These are phyloP conservation scores for Maccullochella peelii DNA, from an alignment of 2,113 vertebrate species.

Conservation along the genomic window DNA sequence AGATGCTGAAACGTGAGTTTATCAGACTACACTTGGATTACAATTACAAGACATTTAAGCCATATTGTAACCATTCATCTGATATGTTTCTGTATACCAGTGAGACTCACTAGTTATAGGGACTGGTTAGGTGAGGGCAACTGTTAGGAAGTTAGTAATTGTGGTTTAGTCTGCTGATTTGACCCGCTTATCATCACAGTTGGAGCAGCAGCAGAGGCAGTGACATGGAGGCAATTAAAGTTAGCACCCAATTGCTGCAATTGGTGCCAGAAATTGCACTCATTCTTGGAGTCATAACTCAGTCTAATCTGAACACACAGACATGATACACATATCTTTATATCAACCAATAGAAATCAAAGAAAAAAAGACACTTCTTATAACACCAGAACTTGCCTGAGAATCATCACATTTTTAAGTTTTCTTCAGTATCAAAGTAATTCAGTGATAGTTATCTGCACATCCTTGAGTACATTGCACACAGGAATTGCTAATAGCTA, in stretches of 20 bases:
- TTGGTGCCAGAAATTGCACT: not conserved
- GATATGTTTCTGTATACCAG: not conserved
- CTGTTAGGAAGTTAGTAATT: not conserved
- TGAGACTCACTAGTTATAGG: not conserved
- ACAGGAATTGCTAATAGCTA: not conserved
- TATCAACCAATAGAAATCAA: not conserved
- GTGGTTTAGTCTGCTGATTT: not conserved
- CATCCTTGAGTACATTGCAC: not conserved
- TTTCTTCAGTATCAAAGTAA: not conserved
- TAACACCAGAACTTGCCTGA: not conserved
- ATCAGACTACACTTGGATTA: not conserved
- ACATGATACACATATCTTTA: not conserved
- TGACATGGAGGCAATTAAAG: too few species aligned
- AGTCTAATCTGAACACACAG: not conserved
- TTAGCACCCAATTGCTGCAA: not conserved
- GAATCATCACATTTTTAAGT: not conserved
- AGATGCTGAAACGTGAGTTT: conserved; percentile 98
- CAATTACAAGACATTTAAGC: not conserved
- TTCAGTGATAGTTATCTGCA: not conserved
- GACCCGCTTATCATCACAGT: not conserved
- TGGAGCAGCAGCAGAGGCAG: not conserved
- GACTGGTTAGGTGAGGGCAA: not conserved
- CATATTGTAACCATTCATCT: not conserved
- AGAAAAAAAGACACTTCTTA: not conserved
- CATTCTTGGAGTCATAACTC: not conserved